A percentile compares a stretch with the other conserved stretches of the same genome.
These are phyloP conservation scores for Neomorphus geoffroyi DNA, from an alignment of 2,797 vertebrate genomes.

Conservation along the genomic window DNA sequence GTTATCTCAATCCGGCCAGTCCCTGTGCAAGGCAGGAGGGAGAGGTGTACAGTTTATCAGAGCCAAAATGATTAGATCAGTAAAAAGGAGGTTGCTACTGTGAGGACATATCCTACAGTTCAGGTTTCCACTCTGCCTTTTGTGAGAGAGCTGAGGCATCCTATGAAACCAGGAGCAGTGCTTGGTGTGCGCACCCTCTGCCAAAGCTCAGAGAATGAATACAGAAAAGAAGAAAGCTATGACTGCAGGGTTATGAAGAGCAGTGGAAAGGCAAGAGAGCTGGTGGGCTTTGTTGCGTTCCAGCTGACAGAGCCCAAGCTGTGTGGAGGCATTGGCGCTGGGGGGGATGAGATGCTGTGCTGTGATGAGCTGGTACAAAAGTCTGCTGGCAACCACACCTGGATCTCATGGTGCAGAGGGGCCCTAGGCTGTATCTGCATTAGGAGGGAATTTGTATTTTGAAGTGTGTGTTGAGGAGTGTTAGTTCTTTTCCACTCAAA, in stretches of 20 bases:
- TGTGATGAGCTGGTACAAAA: neutral
- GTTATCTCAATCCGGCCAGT: neutral
- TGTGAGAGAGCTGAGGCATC: neutral
- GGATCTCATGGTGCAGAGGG: accelerated
- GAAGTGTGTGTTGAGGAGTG: neutral
- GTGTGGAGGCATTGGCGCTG: neutral
- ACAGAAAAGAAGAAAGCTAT: neutral
- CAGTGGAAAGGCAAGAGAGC: neutral
- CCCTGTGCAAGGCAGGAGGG: neutral
- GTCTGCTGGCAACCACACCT: neutral
- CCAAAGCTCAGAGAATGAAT: neutral
- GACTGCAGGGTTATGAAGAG: neutral
- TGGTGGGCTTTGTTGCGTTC: neutral
- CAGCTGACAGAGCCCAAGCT: neutral
- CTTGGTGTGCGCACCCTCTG: neutral
- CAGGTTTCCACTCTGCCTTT: neutral
- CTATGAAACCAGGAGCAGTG: neutral
- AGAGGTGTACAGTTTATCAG: neutral
- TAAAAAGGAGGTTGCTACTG: neutral
- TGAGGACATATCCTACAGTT: accelerated
- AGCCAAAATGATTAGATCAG: neutral
- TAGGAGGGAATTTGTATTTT: neutral
- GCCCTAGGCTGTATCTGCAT: neutral
- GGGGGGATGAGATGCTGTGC: neutral
- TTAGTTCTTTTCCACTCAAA: neutral